phyloP scores from a whole-genome alignment of 2,113 vertebrate genomes.

The Mystacornis crossleyi region DNA sequence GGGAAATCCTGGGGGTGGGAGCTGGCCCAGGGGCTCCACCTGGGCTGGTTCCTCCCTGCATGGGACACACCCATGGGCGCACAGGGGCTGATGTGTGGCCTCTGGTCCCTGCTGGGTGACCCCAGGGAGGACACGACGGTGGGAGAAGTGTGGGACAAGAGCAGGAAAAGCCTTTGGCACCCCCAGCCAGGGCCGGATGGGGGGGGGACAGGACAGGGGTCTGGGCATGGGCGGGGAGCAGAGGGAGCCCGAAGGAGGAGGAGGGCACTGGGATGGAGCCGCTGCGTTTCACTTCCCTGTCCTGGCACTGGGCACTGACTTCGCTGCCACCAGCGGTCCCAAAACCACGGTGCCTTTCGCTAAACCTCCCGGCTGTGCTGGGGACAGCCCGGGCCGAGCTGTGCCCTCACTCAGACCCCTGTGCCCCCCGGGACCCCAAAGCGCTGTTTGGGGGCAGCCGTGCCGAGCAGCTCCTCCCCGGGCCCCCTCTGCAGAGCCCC shows the following conservation, averaged over 20 bases:
- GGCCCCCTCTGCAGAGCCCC: not conserved
- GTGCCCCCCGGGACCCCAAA: rapidly evolving
- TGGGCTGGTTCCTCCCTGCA: rapidly evolving
- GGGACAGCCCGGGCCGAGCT: rapidly evolving
- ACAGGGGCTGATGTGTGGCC: rapidly evolving
- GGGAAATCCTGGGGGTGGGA: not conserved
- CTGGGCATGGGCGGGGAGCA: rapidly evolving
- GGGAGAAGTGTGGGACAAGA: not conserved
- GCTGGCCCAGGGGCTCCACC: not conserved
- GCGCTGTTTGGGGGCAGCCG: rapidly evolving
- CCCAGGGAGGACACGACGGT: rapidly evolving
- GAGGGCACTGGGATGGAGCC: not conserved
- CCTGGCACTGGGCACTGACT: not conserved
- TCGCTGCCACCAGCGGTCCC: rapidly evolving
- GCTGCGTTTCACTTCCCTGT: not conserved
- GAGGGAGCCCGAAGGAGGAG: not conserved
- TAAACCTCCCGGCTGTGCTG: rapidly evolving
- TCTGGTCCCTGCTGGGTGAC: rapidly evolving
- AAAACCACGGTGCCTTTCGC: not conserved
- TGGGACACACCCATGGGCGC: rapidly evolving
- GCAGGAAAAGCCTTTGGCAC: not conserved
- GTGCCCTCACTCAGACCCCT: not conserved
- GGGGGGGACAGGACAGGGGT: not conserved
- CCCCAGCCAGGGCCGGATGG: rapidly evolving
- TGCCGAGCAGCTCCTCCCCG: not conserved